phyloP scores from a whole-genome alignment of 2,888 invertebrate species.

The Acanthosepion pharaonis region DNA sequence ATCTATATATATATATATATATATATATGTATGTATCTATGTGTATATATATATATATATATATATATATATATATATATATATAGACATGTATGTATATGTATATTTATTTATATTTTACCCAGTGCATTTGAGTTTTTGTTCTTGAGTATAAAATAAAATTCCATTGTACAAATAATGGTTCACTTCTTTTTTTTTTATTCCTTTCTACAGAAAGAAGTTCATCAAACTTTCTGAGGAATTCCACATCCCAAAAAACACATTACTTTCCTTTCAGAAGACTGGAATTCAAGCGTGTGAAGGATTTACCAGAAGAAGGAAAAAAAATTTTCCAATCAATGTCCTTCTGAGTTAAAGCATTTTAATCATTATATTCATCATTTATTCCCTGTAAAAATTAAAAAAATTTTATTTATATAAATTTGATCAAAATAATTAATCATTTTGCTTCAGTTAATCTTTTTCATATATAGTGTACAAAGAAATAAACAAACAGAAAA shows the following conservation, averaged over 20 bases:
- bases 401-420: background rate
- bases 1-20: background rate
- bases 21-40: no score
- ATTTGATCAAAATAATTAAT: background rate
- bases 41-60: no score
- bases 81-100: no score
- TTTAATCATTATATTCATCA: no score
- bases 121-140: no score
- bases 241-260: background rate
- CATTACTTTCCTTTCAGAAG: background rate
- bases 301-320: background rate
- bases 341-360: background rate
- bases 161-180: background rate
- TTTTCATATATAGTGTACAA: background rate
- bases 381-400: background rate
- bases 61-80: no score
- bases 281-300: slow-evolving; percentile 18
- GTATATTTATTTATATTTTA: background rate
- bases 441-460: background rate
- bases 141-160: background rate
- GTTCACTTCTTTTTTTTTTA: background rate
- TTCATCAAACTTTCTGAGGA: background rate
- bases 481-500: background rate
- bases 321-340: background rate
- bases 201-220: background rate